Conservation (phyloP, 2,113 vertebrate species). For the Seriola rivoliana region DNA sequence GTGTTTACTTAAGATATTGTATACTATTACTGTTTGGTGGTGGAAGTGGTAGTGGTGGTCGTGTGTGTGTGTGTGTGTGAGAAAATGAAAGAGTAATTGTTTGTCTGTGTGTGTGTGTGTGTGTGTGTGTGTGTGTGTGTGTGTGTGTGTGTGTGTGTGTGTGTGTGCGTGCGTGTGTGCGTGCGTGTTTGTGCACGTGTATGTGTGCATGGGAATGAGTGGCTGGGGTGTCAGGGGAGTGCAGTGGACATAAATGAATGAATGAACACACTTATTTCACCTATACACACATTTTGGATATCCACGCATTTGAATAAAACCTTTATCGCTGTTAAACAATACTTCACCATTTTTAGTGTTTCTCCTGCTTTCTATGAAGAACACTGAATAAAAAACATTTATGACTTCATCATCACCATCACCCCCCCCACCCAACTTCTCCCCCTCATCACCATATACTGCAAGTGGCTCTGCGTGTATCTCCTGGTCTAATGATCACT, state of each 20-base stretch:
- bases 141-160: slow-evolving; percentile 6
- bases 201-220: slow-evolving; percentile 30
- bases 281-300: slow-evolving; percentile 3
- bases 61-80: neutral
- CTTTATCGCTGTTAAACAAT: neutral
- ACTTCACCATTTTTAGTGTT: neutral
- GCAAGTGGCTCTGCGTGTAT: slow-evolving; percentile 55
- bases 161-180: slow-evolving; percentile 10
- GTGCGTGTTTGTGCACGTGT: neutral
- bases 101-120: slow-evolving; percentile 14
- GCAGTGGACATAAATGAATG: slow-evolving; percentile 34
- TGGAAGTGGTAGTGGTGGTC: neutral
- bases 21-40: slow-evolving; percentile 10
- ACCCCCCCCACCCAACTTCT: neutral
- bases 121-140: neutral
- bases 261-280: slow-evolving; percentile 16
- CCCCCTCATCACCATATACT: slow-evolving; percentile 27
- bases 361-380: neutral
- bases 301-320: slow-evolving; percentile 9
- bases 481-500: slow-evolving; percentile 66
- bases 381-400: slow-evolving; percentile 20
- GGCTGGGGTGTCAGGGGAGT: slow-evolving; percentile 50
- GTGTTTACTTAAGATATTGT: slow-evolving; percentile 35
- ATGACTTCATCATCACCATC: slow-evolving; percentile 6
- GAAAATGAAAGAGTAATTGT: neutral